These are phyloP conservation scores for Brachyptera putata DNA, from an alignment of 2,888 invertebrate genomes.

Conservation along the genomic window DNA sequence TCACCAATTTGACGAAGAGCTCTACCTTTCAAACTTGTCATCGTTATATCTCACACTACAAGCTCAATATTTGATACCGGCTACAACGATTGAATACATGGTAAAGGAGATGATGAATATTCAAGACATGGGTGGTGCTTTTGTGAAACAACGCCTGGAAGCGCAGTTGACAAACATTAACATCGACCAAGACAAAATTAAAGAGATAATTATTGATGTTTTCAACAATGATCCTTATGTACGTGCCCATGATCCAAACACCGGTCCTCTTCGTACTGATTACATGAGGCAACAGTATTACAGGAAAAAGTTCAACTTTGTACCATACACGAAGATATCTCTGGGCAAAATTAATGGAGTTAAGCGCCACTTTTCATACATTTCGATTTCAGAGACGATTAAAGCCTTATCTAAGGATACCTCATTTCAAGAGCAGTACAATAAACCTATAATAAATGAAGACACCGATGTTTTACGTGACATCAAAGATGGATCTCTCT, in stretches of 20 bases:
- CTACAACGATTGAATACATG: slow-evolving; percentile 33
- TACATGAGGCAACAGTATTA: slow-evolving; percentile 30
- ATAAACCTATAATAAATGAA: neutral
- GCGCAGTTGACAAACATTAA: slow-evolving; percentile 16
- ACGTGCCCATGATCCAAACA: neutral
- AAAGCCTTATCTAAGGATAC: slow-evolving; percentile 30
- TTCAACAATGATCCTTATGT: slow-evolving; percentile 16
- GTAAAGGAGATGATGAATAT: slow-evolving; percentile 28
- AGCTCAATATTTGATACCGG: slow-evolving; percentile 32
- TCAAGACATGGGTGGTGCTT: slow-evolving; percentile 27
- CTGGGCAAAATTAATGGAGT: slow-evolving; percentile 13
- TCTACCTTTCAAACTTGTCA: slow-evolving; percentile 25
- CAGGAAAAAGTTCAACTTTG: slow-evolving; percentile 29
- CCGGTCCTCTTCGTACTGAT: slow-evolving; percentile 16
- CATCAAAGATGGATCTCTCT: slow-evolving; percentile 36
- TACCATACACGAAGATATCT: slow-evolving; percentile 24
- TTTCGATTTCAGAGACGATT: slow-evolving; percentile 32
- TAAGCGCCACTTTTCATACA: slow-evolving; percentile 30
- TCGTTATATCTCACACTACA: slow-evolving; percentile 34
- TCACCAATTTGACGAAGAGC: neutral
- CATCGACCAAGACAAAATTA: slow-evolving; percentile 20
- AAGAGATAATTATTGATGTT: slow-evolving; percentile 24
- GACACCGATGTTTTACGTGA: slow-evolving; percentile 34
- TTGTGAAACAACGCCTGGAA: slow-evolving; percentile 26
- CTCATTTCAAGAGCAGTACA: slow-evolving; percentile 28